Base-by-base conservation (phyloP, 1,140 invertebrate genomes). In the Mya arenaria region DNA sequence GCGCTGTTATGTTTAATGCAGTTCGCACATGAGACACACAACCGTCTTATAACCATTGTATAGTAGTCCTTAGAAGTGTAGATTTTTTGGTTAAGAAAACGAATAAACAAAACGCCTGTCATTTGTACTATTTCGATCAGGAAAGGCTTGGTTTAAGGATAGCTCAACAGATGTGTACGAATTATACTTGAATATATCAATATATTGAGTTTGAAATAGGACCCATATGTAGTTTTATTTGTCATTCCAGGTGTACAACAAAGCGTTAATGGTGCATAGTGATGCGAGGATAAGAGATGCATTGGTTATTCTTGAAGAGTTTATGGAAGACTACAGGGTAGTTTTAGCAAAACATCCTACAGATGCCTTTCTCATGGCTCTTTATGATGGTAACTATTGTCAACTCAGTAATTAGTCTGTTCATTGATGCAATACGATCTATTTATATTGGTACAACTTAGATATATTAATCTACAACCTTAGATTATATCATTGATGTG, bases 241-340 rank as follows among this genome's bases (percentile, higher is more conserved):
- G 17, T 8, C 25, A 52, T 52, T 52, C 25, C 68, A 90, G 88
- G 84, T 85, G n/a, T 89, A 89, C 79, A 88, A 90, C 62, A 80
- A 84, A 39, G 81, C 88, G 4, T 56, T 89, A 2, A 60, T 87
- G n/a, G 86, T 90, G 10, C 87, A 88, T 69, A 80, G 84, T 52
- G 87, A 87, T 39, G 86, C 85, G 32, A 79, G 86, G 25, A 85
- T 85, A 4, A 71, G 73, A 74, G 88, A 89, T 83, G 87, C 85
- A 68, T 52, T 88, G 30, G 52, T 58, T 0, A 86, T 88, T 17
- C 65, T 90, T 17, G 65, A 86, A n/a, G 66, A 88, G 39, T 73
- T 89, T 36, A 74, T 37, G 32, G 52, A 68, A n/a, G 19, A 62
- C 0, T 30, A 60, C n/a, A 30, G 34, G 48, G 48, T 23, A 55